Evolutionary conservation across 2,113 vertebrate genomes (phyloP).

Genomic region (Trogon melanurus): DNA sequence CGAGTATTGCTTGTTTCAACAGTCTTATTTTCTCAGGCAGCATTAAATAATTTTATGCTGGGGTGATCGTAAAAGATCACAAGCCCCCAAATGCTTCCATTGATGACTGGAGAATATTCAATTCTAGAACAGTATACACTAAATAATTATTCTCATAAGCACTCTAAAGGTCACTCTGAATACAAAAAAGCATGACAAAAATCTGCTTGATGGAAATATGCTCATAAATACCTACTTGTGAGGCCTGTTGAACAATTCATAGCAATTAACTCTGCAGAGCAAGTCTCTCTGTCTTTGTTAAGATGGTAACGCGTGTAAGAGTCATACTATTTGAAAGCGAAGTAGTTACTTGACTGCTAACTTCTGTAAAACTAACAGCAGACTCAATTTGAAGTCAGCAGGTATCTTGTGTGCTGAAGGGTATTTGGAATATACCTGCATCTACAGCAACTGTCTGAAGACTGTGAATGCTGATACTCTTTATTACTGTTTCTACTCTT

Average conservation of each 20-base stretch:
- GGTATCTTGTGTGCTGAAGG: background rate
- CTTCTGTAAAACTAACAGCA: background rate
- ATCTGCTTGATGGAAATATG: background rate
- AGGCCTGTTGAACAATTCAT: constrained; percentile 8
- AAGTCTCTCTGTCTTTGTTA: background rate
- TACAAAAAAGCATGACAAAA: constrained; percentile 13
- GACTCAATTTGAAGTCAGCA: background rate
- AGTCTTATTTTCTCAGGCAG: background rate
- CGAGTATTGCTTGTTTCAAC: background rate
- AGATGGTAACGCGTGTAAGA: constrained; percentile 7
- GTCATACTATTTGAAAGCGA: background rate
- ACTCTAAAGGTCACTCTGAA: constrained; percentile 27
- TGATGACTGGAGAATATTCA: background rate
- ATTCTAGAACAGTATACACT: background rate
- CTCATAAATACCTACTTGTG: constrained; percentile 30
- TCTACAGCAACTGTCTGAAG: background rate
- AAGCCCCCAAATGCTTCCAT: background rate
- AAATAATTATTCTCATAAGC: background rate
- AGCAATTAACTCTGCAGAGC: constrained; percentile 35
- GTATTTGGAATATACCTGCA: background rate
- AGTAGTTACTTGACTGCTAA: background rate
- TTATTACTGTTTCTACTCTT: background rate
- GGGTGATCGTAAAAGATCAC: background rate
- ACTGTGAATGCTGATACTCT: background rate
- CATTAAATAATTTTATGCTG: background rate